Evolutionary conservation across 1,140 invertebrate genomes (phyloP).

Genomic region (Bombyx mori): ASM3026992v2 NC_085123.1:8392501-8393000

Average conservation of each 20-base stretch:
- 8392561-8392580: slow-evolving; percentile 32
- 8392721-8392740: slow-evolving; percentile 14
- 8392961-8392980: too few relatives aligned
- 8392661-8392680: slow-evolving; percentile 32
- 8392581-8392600: slow-evolving; percentile 20
- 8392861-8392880: slow-evolving; percentile 56
- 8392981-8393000: too few relatives aligned
- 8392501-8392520: slow-evolving; percentile 12
- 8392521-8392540: slow-evolving; percentile 25
- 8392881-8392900: slow-evolving; percentile 42
- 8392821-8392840: slow-evolving; percentile 45
- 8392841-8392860: slow-evolving; percentile 38
- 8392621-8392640: slow-evolving; percentile 23
- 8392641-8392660: slow-evolving; percentile 24
- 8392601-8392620: slow-evolving; percentile 37
- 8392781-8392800: slow-evolving; percentile 14
- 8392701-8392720: slow-evolving; percentile 43
- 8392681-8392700: slow-evolving; percentile 25
- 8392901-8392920: slow-evolving; percentile 49
- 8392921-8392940: too few relatives aligned
- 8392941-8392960: too few relatives aligned
- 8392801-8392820: slow-evolving; percentile 18
- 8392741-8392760: not conserved
- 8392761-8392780: slow-evolving; percentile 3
- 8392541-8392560: slow-evolving; percentile 42